A percentile compares a stretch with the other conserved stretches of the same genome.
Conservation (phyloP, 2,797 vertebrate genomes). For the Taenioides sp. region DNA sequence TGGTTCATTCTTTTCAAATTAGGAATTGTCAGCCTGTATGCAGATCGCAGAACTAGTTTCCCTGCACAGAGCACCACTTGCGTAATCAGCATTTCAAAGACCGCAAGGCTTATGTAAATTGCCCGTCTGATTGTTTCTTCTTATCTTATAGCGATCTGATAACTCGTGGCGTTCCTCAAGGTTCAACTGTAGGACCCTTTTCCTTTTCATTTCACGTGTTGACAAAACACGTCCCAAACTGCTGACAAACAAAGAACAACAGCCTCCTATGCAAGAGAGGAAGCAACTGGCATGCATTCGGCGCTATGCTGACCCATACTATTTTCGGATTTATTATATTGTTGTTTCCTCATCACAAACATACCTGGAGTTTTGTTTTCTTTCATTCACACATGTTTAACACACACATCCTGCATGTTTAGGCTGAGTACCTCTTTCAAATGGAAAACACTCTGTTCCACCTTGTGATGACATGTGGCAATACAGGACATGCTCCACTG, state of each 20-base stretch:
- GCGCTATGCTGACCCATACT: background rate
- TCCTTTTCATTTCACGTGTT: background rate
- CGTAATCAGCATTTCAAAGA: slow-evolving; percentile 1
- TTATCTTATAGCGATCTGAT: background rate
- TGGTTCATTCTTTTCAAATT: too few species aligned
- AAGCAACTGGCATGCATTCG: background rate
- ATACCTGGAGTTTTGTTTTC: too few species aligned
- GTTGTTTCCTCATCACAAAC: too few species aligned
- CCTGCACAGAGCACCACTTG: background rate
- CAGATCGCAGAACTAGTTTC: slow-evolving; percentile 4
- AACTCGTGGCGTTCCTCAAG: slow-evolving; percentile 1
- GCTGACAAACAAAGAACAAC: background rate
- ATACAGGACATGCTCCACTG: too few species aligned
- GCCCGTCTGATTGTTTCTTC: background rate
- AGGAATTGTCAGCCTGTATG: background rate
- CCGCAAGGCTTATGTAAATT: background rate
- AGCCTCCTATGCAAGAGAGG: background rate
- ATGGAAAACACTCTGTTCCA: too few species aligned
- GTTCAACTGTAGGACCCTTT: background rate
- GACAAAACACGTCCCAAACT: background rate
- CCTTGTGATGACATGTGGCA: too few species aligned
- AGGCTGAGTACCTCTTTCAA: too few species aligned
- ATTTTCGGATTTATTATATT: too few species aligned
- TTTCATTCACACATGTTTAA: too few species aligned
- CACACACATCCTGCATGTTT: too few species aligned